Base-by-base conservation (phyloP, 2,113 vertebrate genomes). In the Corythornis vintsioides region DNA sequence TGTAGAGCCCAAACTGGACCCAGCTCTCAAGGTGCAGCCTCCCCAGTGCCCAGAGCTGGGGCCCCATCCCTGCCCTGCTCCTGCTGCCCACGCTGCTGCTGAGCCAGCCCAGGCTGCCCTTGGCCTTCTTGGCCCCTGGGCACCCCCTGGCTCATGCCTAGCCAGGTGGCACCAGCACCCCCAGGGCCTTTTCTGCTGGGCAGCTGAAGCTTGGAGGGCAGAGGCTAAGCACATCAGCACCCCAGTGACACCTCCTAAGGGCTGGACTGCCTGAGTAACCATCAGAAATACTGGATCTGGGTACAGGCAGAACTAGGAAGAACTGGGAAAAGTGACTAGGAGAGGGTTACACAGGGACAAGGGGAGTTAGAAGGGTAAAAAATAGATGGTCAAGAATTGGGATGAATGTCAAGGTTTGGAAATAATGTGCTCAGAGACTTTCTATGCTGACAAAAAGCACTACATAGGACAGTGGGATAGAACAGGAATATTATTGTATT, bases 191-290 rank as follows among this genome's bases (percentile, higher is more conserved):
- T 38, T 38, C 38, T 38, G 38, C 38, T 38, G 38, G 38, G 38
- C 38, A 38, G 38, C 38, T 38, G 38, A 38, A 73, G 26, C 7
- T 69, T 35, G 9, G 17, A 73, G 35, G 14, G 24, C 24, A 28
- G 26, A 15, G 15, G 55, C 33, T 71, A 71, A 69, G 38, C 0
- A 0, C 28, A 31, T 53, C 28, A 40, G 26, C 52, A 40, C 7
- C 15, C 63, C 48, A 16, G n/a, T 45, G 47, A 52, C 6, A 33
- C 28, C 43, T 31, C 1, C 0, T 13, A 11, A 52, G 56, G 67
- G 35, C 61, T 42, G 56, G 64, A 25, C 31, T 43, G 60, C 3
- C 9, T 6, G 40, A 66, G 10, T 40, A n/a, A 82, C 0, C 31
- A 26, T 11, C 35, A 56, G 42, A 72, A 71, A 31, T 55, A 19